A percentile compares a stretch with the other conserved stretches of the same genome.
Evolutionary conservation across 1,140 invertebrate genomes (phyloP).

Genomic region (Pentalonia nigronervosa): DNA sequence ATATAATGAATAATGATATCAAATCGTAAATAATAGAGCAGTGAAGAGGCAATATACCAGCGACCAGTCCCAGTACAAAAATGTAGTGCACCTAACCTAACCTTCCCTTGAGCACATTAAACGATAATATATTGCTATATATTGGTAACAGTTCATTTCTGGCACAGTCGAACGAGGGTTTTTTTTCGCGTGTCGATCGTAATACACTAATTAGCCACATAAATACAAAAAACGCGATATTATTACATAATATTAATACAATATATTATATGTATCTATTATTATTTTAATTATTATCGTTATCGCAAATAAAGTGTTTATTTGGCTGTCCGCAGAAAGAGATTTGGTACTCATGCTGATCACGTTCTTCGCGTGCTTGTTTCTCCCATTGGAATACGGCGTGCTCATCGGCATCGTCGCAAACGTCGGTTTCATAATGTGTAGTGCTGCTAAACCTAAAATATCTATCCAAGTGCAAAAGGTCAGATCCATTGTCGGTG

Average conservation of each 20-base stretch:
- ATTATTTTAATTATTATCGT: not conserved
- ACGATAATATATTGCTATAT: too few species aligned
- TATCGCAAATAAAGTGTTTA: not conserved
- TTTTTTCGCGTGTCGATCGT: too few species aligned
- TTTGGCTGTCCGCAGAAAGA: constrained; percentile 70
- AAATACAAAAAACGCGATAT: not conserved
- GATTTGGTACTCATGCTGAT: constrained; percentile 84
- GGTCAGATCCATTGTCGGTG: not conserved
- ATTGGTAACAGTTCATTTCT: too few species aligned
- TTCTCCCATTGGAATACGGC: constrained; percentile 85
- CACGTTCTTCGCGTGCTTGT: constrained; percentile 84
- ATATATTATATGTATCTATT: too few species aligned
- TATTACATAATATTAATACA: not conserved
- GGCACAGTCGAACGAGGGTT: too few species aligned
- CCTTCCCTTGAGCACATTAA: too few species aligned
- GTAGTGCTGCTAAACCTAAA: constrained; percentile 87
- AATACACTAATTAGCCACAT: not conserved
- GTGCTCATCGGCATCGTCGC: constrained; percentile 87
- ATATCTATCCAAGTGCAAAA: constrained; percentile 77
- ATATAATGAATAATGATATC: not conserved
- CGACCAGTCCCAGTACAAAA: not conserved
- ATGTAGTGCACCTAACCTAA: not conserved
- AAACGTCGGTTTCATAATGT: constrained; percentile 87
- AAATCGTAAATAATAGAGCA: not conserved
- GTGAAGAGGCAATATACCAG: too few species aligned